Conservation (phyloP, 23 tunicate genomes). For the Ciona savignyi region DNA sequence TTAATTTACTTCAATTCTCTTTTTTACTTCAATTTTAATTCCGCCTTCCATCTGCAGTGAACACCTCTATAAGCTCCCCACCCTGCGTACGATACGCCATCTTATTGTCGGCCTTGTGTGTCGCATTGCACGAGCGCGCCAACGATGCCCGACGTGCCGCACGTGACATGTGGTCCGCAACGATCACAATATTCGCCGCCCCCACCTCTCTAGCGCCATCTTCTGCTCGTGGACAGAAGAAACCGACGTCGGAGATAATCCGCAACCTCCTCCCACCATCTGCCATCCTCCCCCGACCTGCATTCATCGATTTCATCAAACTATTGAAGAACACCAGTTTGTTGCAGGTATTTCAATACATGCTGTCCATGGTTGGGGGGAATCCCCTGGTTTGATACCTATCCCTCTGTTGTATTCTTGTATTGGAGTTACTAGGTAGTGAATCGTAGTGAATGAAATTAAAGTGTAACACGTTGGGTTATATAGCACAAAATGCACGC, state of each 20-base stretch:
- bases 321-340: constrained; percentile 37
- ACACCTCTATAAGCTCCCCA: background rate
- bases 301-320: constrained; percentile 22
- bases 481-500: too few species aligned
- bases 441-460: too few species aligned
- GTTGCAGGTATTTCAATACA: too few species aligned
- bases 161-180: constrained; percentile 61
- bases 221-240: constrained; percentile 12
- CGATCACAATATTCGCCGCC: constrained; percentile 46
- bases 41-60: background rate
- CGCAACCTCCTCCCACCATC: constrained; percentile 49
- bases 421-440: too few species aligned
- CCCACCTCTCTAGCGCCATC: constrained; percentile 12
- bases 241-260: constrained; percentile 29
- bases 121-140: constrained; percentile 19
- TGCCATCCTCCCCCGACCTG: constrained; percentile 66
- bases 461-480: too few species aligned
- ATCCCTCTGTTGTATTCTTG: too few species aligned
- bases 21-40: background rate
- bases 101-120: constrained; percentile 24
- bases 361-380: too few species aligned
- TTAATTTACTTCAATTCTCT: background rate
- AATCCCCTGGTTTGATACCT: too few species aligned
- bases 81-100: constrained; percentile 28
- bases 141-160: constrained; percentile 39